Conservation (phyloP, 2,797 vertebrate genomes). For the Clarias pachynema region DNA sequence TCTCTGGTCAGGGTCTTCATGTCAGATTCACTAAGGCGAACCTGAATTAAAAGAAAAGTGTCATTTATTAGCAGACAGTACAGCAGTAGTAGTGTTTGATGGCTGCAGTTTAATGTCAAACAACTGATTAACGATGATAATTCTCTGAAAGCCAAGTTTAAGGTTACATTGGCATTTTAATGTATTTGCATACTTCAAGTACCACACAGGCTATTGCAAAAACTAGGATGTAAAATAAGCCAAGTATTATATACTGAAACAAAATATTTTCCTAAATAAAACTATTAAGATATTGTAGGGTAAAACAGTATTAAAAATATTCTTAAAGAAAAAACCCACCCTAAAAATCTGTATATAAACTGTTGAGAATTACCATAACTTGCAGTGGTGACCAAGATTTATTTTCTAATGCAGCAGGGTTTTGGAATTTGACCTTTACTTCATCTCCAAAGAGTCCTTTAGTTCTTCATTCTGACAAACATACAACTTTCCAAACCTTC, state of each 20-base stretch:
- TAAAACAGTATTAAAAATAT: too few relatives aligned
- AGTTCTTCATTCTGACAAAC: neutral
- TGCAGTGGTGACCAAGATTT: neutral
- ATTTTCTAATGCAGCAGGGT: neutral
- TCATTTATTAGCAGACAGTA: constrained; percentile 33
- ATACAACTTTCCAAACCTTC: neutral
- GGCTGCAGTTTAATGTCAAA: neutral
- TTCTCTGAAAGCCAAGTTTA: neutral
- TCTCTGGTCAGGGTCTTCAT: constrained; percentile 97
- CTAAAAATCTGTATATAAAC: neutral
- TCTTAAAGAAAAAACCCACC: neutral
- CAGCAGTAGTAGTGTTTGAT: neutral
- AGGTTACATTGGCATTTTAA: neutral
- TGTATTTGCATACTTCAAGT: neutral
- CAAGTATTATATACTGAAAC: neutral
- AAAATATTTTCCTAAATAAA: neutral
- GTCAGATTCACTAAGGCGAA: constrained; percentile 97
- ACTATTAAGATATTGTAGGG: too few relatives aligned
- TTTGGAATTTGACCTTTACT: neutral
- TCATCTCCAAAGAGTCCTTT: neutral
- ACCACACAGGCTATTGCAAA: neutral
- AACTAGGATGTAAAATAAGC: neutral
- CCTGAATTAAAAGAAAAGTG: constrained; percentile 72
- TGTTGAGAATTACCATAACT: neutral
- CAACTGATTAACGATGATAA: neutral